Evolutionary conservation across 1,140 invertebrate species (phyloP).

Genomic region (Plectrocnemia conspersa): DNA sequence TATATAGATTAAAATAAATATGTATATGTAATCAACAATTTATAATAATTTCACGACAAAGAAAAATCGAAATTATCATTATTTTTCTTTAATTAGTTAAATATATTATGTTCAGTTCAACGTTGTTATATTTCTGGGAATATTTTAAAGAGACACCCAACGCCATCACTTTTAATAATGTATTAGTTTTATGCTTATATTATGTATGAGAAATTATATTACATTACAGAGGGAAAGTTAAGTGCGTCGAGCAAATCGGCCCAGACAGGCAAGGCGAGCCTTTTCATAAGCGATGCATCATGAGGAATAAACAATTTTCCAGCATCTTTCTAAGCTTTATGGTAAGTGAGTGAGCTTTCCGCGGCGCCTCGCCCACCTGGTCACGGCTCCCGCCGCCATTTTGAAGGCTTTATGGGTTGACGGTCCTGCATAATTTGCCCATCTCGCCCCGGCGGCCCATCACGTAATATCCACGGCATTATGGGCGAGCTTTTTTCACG

Average conservation of each 20-base stretch:
- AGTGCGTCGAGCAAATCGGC: not conserved
- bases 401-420: slow-evolving; percentile 6
- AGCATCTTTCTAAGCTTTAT: slow-evolving; percentile 8
- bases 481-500: not conserved
- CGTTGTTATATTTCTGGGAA: too few species aligned
- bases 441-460: not conserved
- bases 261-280: not conserved
- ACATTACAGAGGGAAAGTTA: too few species aligned
- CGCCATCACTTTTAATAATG: too few species aligned
- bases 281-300: slow-evolving; percentile 4
- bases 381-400: slow-evolving; percentile 3
- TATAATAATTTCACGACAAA: too few species aligned
- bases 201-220: too few species aligned
- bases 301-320: slow-evolving; percentile 9
- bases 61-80: too few species aligned
- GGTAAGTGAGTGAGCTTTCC: slow-evolving; percentile 1
- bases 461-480: not conserved
- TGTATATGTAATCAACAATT: too few species aligned
- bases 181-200: too few species aligned
- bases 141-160: too few species aligned
- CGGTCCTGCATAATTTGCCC: slow-evolving; percentile 6
- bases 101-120: too few species aligned
- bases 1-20: too few species aligned
- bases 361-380: slow-evolving; percentile 5
- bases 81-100: too few species aligned